Conservation (phyloP, 30 jellyfish, hydroid and myxozoan genomes). For the Hydractinia echinata region DNA sequence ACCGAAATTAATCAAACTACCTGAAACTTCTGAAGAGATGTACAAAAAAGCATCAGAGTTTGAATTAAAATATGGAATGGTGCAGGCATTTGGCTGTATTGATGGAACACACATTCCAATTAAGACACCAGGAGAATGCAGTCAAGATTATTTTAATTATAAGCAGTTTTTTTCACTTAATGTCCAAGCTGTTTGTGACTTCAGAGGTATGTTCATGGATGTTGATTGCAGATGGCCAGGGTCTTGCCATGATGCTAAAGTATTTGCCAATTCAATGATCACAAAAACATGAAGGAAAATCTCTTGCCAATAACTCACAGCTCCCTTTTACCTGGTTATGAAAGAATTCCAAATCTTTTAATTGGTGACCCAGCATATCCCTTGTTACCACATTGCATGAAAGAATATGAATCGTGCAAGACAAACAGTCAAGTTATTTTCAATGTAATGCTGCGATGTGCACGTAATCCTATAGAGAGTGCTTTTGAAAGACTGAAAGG, state of each 20-base stretch:
- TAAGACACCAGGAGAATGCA: background rate
- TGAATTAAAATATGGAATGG: constrained; percentile 50
- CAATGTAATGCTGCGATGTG: constrained; percentile 36
- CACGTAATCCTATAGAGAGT: constrained; percentile 51
- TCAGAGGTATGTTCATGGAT: constrained; percentile 65
- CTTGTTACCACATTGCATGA: constrained; percentile 44
- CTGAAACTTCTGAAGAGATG: constrained; percentile 36
- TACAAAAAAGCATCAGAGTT: constrained; percentile 41
- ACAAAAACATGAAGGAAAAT: constrained; percentile 36
- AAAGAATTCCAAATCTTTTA: constrained; percentile 48
- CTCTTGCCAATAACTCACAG: constrained; percentile 41
- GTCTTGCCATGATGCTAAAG: constrained; percentile 55
- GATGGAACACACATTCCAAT: constrained; percentile 71
- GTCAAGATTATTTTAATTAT: constrained; percentile 42
- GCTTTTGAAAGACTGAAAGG: constrained; percentile 58
- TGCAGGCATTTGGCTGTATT: constrained; percentile 57
- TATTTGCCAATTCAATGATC: constrained; percentile 48
- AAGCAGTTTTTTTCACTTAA: constrained; percentile 43
- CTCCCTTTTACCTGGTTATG: constrained; percentile 33
- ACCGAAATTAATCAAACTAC: background rate
- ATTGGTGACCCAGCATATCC: constrained; percentile 75
- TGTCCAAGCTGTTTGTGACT: constrained; percentile 66
- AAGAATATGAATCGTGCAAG: constrained; percentile 17
- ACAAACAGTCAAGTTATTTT: constrained; percentile 37
- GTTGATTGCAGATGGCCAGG: constrained; percentile 75